These are phyloP conservation scores for Hydrochoerus hydrochaeris DNA, from an alignment of 2,113 vertebrate genomes.

Conservation along the genomic window DNA sequence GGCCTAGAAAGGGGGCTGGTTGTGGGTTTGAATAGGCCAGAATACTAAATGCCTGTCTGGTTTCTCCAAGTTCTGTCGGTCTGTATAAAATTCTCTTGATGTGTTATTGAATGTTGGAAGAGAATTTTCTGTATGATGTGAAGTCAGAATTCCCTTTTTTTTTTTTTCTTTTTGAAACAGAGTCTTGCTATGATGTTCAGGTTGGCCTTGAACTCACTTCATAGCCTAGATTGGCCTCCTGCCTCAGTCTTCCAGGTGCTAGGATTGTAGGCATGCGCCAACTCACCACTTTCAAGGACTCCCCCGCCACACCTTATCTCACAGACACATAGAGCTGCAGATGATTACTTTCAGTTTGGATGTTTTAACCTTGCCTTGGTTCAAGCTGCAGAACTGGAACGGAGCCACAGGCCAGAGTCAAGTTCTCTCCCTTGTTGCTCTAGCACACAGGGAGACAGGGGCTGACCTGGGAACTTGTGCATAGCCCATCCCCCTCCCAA, in stretches of 20 bases:
- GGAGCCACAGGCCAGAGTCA: background rate
- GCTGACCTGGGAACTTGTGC: background rate
- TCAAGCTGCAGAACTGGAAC: background rate
- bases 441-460: background rate
- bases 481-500: rapidly evolving
- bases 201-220: background rate
- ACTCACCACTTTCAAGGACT: background rate
- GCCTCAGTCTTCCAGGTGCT: background rate
- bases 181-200: background rate
- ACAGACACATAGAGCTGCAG: background rate
- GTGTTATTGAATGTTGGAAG: background rate
- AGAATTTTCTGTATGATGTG: conserved; percentile 20
- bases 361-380: background rate
- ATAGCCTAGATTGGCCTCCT: background rate
- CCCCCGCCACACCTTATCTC: too few relatives aligned
- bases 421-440: background rate
- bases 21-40: background rate
- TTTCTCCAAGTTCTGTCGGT: background rate
- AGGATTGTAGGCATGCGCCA: background rate
- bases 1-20: background rate
- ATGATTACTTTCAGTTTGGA: background rate
- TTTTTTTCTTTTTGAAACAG: background rate
- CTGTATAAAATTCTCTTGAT: conserved; percentile 30
- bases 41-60: background rate
- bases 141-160: background rate